Base-by-base conservation (phyloP, 1,140 invertebrate genomes). In the Penaeus japonicus region DNA sequence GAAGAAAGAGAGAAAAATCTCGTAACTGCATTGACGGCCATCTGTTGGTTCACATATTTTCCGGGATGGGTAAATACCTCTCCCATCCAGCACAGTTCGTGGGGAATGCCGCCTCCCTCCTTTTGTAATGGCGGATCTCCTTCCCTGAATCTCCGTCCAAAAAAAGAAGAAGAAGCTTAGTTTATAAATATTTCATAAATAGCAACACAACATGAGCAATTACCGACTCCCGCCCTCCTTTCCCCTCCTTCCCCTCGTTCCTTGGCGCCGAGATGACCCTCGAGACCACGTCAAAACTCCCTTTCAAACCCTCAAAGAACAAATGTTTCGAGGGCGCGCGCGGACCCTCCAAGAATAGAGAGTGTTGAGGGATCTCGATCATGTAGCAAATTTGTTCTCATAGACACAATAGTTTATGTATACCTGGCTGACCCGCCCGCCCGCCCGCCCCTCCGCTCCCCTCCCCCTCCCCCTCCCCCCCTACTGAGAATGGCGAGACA, bases 341-440 rank as follows among this genome's bases (percentile, higher is more conserved):
- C 24, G 47, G 17, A 24, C 55, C 27, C 55, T 30, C 81, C 55
- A 62, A 22, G 27, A 20, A n/a, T 57, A 30, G 47, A 30, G 47
- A 32, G 55, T 27, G 80, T 80, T 81, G 59, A 87, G 7, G 22
- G 77, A 75, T 39, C 27, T 57, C 85, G 85, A 87, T 87, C 77
- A 87, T 62, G 85, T 81, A 87, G 85, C 78, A 87, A 87, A 87
- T 87, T 65, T 87, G 78, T 87, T 87, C 85, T 87, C 78, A 81
- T 80, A 80, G 55, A 57, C 78, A 80, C 85, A 87, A 87, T 81
- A 75, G 35, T 87, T 47, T 59, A 59, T 7, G 70, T 57, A 35
- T 80, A 87, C 77, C 77, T 70, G 59, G 47, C 35, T 53, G 22
- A 30, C 27, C 27, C 12, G 15, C 10, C 1, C 18, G 70, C 27